phyloP scores from a whole-genome alignment of 2,888 invertebrate genomes.

The Unio pictorum region DNA sequence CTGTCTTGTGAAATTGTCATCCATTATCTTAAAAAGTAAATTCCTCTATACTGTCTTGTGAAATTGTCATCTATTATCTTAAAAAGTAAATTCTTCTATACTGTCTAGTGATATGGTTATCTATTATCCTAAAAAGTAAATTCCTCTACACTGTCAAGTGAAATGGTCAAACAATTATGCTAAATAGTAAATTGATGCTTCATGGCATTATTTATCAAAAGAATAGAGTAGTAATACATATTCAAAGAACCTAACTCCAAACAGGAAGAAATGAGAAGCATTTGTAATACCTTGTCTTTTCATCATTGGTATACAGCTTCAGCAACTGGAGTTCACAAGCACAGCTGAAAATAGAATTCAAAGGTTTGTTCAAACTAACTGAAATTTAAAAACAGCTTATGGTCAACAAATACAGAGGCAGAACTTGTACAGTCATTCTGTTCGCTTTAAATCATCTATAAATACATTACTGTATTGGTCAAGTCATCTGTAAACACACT shows the following conservation, averaged over 20 bases:
- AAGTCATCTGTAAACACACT: background rate
- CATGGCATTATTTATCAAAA: background rate
- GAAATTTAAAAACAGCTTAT: background rate
- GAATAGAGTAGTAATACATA: no score
- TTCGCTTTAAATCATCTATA: background rate
- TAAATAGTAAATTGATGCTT: slow-evolving; percentile 1
- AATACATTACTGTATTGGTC: background rate
- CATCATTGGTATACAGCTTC: slow-evolving; percentile 87
- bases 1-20: background rate
- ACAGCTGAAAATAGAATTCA: slow-evolving; percentile 39
- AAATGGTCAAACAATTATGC: background rate
- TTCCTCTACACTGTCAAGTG: no score
- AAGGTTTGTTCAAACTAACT: background rate
- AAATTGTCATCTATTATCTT: background rate
- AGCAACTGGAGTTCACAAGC: slow-evolving; percentile 70
- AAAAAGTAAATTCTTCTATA: background rate
- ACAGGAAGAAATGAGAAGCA: background rate
- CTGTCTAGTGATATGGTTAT: background rate
- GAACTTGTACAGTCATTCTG: slow-evolving; percentile 2
- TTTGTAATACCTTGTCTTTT: slow-evolving; percentile 76
- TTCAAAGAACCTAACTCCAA: no score
- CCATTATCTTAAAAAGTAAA: slow-evolving; percentile 1
- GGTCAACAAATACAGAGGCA: no score
- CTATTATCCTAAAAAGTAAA: no score
- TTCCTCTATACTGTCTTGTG: background rate